A percentile compares a stretch with the other conserved stretches of the same genome.
Evolutionary conservation across 2,797 vertebrate species (phyloP).

Genomic region (Lacerta agilis): DNA sequence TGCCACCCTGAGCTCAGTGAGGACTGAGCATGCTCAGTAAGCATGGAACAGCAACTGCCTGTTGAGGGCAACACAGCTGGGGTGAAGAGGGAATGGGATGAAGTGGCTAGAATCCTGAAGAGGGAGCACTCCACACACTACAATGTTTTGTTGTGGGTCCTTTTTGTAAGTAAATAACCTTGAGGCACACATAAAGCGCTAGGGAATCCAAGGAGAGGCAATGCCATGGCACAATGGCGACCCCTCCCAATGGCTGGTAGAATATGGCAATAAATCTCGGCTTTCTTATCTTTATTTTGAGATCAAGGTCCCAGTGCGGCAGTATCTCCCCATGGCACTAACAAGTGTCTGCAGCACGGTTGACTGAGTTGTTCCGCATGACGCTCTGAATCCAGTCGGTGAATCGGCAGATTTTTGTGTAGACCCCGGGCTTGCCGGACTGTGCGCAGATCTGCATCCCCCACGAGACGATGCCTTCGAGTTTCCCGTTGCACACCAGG

Average conservation of each 20-base stretch:
- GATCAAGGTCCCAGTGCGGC: neutral
- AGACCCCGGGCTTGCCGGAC: slow-evolving; percentile 57
- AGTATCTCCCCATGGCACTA: neutral
- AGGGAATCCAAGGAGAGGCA: neutral
- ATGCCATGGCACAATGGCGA: no score
- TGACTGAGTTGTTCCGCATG: neutral
- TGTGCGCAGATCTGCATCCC: slow-evolving; percentile 64
- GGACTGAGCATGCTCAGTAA: no score
- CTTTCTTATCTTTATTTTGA: neutral
- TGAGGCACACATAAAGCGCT: neutral
- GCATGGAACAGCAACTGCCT: no score
- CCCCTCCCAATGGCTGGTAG: neutral
- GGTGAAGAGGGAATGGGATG: no score
- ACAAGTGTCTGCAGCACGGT: neutral
- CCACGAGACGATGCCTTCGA: slow-evolving; percentile 74
- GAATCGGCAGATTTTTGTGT: slow-evolving; percentile 68
- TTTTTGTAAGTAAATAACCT: neutral
- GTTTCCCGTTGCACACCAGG: slow-evolving; percentile 56
- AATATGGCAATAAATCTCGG: neutral
- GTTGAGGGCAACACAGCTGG: no score
- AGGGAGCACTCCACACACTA: no score
- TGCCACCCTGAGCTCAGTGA: no score
- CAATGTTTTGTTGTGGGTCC: no score
- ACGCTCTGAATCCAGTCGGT: slow-evolving; percentile 52
- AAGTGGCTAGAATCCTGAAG: no score